Evolutionary conservation across 2,797 vertebrate species (phyloP).

Genomic region (Oreortyx pictus): DNA sequence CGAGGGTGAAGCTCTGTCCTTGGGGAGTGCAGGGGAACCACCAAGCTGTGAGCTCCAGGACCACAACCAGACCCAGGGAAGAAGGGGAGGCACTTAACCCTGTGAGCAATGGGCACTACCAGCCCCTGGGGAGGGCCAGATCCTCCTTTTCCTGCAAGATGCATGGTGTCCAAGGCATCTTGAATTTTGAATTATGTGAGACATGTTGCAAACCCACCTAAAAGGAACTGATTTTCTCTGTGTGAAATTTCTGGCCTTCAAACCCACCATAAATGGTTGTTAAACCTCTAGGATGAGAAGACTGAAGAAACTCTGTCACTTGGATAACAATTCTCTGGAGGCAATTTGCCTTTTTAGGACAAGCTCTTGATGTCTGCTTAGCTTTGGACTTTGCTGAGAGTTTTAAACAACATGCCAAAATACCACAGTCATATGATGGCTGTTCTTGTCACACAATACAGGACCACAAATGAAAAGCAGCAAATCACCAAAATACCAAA

Average conservation of each 20-base stretch:
- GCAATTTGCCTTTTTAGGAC: not conserved
- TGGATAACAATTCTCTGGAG: not conserved
- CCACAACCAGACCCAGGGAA: not conserved
- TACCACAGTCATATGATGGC: not conserved
- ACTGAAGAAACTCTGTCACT: not conserved
- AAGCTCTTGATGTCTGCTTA: accelerated
- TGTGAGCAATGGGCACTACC: not conserved
- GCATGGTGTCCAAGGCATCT: not conserved
- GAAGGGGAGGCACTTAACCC: not conserved
- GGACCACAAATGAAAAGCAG: not conserved
- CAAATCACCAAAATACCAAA: not conserved
- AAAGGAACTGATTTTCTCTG: not conserved
- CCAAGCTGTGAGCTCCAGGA: not conserved
- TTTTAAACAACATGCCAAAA: not conserved
- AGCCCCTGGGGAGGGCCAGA: not conserved
- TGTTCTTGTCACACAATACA: not conserved
- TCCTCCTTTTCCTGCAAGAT: not conserved
- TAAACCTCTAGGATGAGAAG: not conserved
- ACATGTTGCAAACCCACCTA: not conserved
- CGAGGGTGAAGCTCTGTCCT: not conserved
- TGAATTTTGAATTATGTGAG: not conserved
- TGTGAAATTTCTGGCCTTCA: not conserved
- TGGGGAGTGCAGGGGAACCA: accelerated
- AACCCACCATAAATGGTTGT: not conserved
- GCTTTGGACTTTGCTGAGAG: not conserved